These are phyloP conservation scores for Melitaea cinxia DNA, from an alignment of 1,140 invertebrate species.

Conservation along the genomic window DNA sequence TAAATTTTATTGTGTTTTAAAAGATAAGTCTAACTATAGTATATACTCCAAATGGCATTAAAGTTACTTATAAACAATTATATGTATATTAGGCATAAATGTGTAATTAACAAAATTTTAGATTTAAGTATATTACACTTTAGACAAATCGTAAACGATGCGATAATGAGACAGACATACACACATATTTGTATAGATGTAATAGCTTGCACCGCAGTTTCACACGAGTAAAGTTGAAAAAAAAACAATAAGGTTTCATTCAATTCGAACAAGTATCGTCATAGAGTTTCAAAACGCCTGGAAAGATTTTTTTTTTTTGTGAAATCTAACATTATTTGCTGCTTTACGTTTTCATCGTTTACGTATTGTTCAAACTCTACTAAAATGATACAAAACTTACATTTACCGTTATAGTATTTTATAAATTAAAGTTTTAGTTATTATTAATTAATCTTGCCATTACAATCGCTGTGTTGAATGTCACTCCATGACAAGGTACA, in stretches of 20 bases:
- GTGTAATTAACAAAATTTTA: slow-evolving; percentile 8
- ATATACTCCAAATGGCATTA: slow-evolving; percentile 64
- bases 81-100: slow-evolving; percentile 66
- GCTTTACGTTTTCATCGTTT: neutral
- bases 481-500: no score
- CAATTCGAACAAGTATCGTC: no score
- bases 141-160: neutral
- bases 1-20: slow-evolving; percentile 9
- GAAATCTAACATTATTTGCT: no score
- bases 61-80: slow-evolving; percentile 63
- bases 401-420: slow-evolving; percentile 8
- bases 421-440: neutral
- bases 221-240: no score
- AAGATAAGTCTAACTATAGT: slow-evolving; percentile 19
- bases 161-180: no score
- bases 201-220: no score
- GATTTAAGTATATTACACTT: slow-evolving; percentile 1
- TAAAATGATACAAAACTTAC: neutral
- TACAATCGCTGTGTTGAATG: neutral
- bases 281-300: no score
- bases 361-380: neutral
- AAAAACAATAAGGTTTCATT: no score
- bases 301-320: no score
- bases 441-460: neutral
- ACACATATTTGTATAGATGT: no score